These are phyloP conservation scores for Bubalus kerabau DNA, from an alignment of 2,113 vertebrate genomes.

Conservation along the genomic window DNA sequence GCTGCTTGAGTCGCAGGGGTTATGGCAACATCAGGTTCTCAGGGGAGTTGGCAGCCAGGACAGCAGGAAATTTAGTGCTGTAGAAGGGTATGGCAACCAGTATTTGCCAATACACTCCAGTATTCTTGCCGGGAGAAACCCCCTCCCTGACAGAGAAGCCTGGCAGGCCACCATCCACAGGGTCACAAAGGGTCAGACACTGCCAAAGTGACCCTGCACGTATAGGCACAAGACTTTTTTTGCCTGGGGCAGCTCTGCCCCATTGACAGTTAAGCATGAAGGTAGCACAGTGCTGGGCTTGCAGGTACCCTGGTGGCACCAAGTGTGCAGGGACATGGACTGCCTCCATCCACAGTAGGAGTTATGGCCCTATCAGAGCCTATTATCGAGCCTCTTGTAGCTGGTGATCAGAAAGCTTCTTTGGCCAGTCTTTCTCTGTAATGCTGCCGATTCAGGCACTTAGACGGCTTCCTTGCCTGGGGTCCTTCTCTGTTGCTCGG, in stretches of 20 bases:
- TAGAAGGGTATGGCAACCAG: background rate
- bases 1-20: background rate
- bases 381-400: background rate
- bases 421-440: background rate
- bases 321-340: background rate
- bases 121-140: background rate
- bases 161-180: background rate
- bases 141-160: background rate
- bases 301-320: background rate
- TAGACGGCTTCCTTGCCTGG: background rate
- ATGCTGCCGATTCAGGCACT: background rate
- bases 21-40: background rate
- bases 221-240: background rate
- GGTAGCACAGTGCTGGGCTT: background rate
- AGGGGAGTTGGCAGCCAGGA: background rate
- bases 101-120: background rate
- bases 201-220: fast-evolving
- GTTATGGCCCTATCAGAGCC: background rate
- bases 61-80: background rate
- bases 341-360: fast-evolving
- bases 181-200: fast-evolving
- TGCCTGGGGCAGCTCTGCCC: background rate
- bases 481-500: background rate
- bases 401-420: background rate
- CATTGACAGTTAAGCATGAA: background rate